Base-by-base conservation (phyloP, 2,797 vertebrate species). In the Sylvilagus floridanus region DNA sequence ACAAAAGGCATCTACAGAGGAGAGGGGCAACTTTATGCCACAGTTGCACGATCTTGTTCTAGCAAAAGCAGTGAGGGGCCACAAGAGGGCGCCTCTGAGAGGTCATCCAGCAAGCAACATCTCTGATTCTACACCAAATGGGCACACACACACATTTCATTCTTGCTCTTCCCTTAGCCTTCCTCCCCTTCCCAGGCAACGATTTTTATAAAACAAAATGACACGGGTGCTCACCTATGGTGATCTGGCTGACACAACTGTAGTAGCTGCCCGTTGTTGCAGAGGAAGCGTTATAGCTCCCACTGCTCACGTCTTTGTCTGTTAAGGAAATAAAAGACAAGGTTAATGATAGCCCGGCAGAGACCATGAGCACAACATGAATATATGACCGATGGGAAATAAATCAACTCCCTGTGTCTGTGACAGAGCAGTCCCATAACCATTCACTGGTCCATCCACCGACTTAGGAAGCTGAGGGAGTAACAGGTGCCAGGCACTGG, bases 201-300 rank as follows among this genome's bases (percentile, higher is more conserved):
- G 30, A 42, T 35, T 60, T 84, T 63, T 12, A 35, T 54, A 21
- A 16, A 73, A 72, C 32, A 50, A 22, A 72, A 50, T 3, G 28
- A n/a, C 13, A 13, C 7, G 5, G 28, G 28, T 32, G 19, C 97
- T 97, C 84, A 99, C 99, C 99, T 35, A 99, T 98, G 96, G 99
- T 99, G 97, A 99, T 98, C 96, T 99, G 99, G 98, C 99, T 99
- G 98, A 99, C 98, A 88, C 99, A 99, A 93, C 99, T 99, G 96
- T 98, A 98, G 98, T 98, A 99, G 97, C 98, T 99, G 71, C 97
- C 96, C 0, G 97, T 97, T 21, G 98, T 99, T 90, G 98, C 98
- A 12, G 98, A 98, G 78, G 99, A 99, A 65, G 98, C 98, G 96
- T 98, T 99, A 90, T 98, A 98, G 96, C 98, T 99, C 94, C 98